These are phyloP conservation scores for Rhynchonycteris naso DNA, from an alignment of 2,797 vertebrate genomes.

Conservation along the genomic window DNA sequence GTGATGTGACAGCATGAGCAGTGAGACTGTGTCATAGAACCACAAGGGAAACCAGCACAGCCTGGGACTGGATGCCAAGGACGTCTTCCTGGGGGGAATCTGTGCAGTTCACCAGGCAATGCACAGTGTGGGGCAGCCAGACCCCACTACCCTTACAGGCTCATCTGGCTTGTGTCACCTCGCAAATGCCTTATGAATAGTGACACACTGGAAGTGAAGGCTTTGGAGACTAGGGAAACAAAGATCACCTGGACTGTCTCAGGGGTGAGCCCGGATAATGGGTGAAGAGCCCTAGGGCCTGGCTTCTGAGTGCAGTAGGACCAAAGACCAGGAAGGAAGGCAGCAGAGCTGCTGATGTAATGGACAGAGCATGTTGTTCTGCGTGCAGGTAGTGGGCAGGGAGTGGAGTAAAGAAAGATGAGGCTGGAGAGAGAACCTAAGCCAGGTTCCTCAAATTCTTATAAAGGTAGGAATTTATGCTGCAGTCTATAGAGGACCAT, in stretches of 20 bases:
- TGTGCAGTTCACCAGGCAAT: background rate
- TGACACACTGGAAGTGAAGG: background rate
- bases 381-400: rapidly evolving
- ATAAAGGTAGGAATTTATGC: background rate
- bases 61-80: background rate
- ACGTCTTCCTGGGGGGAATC: background rate
- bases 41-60: background rate
- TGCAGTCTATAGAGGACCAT: background rate
- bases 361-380: background rate
- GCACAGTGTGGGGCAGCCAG: rapidly evolving
- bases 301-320: background rate
- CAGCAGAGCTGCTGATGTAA: background rate
- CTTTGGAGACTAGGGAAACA: background rate
- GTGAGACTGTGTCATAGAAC: background rate
- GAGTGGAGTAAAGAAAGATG: background rate
- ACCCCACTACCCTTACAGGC: background rate
- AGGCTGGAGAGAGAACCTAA: background rate
- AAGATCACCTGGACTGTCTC: rapidly evolving
- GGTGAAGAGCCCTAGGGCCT: background rate
- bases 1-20: background rate
- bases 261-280: too few species aligned
- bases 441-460: background rate
- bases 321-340: background rate
- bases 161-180: background rate
- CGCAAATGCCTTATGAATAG: too few species aligned